Percentiles rank a stretch among this genome's conserved stretches.
phyloP scores from a whole-genome alignment of 92 coral and sea anemone genomes.

The Paramuricea clavata region DNA sequence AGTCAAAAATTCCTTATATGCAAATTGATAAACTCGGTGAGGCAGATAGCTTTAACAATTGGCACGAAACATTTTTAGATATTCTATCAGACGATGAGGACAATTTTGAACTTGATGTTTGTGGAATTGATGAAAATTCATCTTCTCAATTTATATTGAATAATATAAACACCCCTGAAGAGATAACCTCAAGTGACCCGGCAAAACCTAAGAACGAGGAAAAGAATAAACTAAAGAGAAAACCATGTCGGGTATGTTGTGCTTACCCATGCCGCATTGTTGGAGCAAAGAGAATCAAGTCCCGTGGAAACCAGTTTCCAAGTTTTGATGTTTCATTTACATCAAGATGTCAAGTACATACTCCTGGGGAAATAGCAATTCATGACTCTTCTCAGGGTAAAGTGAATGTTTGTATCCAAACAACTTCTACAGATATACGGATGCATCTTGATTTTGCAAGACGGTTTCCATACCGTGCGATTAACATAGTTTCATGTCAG shows the following conservation, averaged over 20 bases:
- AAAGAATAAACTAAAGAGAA: conserved; percentile 21
- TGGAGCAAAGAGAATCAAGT: conserved; percentile 22
- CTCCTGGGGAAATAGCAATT: conserved; percentile 26
- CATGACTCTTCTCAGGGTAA: neutral
- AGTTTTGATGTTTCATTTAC: conserved; percentile 22
- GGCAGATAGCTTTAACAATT: neutral
- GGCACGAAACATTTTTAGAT: neutral
- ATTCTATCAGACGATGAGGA: conserved; percentile 18
- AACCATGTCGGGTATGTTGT: conserved; percentile 27
- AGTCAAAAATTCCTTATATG: neutral
- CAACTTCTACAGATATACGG: conserved; percentile 22
- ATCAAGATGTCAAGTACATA: conserved; percentile 23
- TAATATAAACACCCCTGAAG: neutral
- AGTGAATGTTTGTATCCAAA: conserved; percentile 20
- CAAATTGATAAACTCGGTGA: conserved; percentile 2
- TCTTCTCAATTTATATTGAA: conserved; percentile 25
- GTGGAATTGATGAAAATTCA: conserved; percentile 11
- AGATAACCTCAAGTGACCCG: no score
- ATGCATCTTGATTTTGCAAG: conserved; percentile 42
- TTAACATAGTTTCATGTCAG: neutral
- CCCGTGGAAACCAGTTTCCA: conserved; percentile 7
- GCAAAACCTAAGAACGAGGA: neutral
- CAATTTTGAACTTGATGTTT: conserved; percentile 15
- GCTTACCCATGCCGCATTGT: conserved; percentile 20
- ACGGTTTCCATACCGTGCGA: conserved; percentile 31